A percentile compares a stretch with the other conserved stretches of the same genome.
phyloP scores from a whole-genome alignment of 2,113 vertebrate species.

The Leucosticte australis region DNA sequence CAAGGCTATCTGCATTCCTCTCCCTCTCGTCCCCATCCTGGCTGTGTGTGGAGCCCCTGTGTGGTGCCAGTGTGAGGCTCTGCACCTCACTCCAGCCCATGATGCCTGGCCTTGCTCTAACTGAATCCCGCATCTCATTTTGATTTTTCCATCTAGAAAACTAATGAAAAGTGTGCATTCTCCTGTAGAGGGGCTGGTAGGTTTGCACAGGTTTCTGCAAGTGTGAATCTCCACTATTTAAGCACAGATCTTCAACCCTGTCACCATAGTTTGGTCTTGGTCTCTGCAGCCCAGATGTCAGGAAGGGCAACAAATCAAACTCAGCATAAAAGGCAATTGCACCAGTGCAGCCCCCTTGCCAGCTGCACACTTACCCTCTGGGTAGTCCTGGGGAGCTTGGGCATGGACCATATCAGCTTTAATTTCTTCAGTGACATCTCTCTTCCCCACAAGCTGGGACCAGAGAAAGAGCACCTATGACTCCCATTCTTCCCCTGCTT shows the following conservation, averaged over 20 bases:
- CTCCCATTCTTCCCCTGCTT: background rate
- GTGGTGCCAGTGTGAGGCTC: background rate
- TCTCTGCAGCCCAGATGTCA: background rate
- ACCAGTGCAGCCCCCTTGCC: background rate
- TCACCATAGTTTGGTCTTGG: background rate
- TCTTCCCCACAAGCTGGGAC: background rate
- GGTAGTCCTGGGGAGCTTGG: background rate
- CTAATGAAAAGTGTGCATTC: background rate
- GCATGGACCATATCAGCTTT: accelerated
- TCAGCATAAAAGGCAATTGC: background rate
- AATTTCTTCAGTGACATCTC: background rate
- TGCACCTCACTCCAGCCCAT: background rate
- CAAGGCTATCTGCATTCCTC: background rate
- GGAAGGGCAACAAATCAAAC: background rate
- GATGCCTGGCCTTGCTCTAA: background rate
- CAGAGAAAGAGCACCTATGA: background rate
- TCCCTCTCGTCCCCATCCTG: accelerated
- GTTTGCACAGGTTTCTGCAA: background rate
- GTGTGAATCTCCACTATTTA: background rate
- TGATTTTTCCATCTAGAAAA: background rate
- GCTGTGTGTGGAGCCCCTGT: background rate
- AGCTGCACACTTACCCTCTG: background rate
- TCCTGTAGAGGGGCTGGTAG: background rate
- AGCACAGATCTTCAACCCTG: background rate
- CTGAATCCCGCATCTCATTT: background rate